These are phyloP conservation scores for Rhamnusium bicolor DNA, from an alignment of 2,888 invertebrate genomes.

Conservation along the genomic window DNA sequence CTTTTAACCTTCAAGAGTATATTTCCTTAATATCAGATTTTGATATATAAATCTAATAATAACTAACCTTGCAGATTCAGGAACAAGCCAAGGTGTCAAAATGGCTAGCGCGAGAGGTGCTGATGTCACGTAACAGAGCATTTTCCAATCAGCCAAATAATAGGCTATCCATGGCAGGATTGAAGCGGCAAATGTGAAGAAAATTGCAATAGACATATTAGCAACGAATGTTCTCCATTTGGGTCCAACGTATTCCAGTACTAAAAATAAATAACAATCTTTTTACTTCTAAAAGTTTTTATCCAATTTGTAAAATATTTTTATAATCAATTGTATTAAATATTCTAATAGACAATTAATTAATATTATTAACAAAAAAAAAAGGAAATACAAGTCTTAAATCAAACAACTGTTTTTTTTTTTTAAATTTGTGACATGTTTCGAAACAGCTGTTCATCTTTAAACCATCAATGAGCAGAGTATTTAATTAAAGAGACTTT, in stretches of 20 bases:
- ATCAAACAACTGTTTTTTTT: too few relatives aligned
- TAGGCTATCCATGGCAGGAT: slow-evolving; percentile 89
- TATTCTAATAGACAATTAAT: too few relatives aligned
- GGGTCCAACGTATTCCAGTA: slow-evolving; percentile 90
- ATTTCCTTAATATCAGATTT: too few relatives aligned
- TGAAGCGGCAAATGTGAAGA: slow-evolving; percentile 88
- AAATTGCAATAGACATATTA: slow-evolving; percentile 92
- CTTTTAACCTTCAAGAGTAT: too few relatives aligned
- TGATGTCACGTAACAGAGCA: slow-evolving; percentile 85
- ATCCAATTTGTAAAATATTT: too few relatives aligned
- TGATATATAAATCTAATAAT: not conserved
- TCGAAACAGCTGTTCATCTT: too few relatives aligned
- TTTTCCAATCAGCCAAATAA: slow-evolving; percentile 85
- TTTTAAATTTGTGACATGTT: too few relatives aligned
- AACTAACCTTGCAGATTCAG: slow-evolving; percentile 86
- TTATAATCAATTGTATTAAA: too few relatives aligned
- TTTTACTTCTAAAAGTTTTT: not conserved
- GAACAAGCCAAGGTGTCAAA: slow-evolving; percentile 84
- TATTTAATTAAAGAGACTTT: too few relatives aligned
- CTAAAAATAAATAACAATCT: slow-evolving; percentile 71
- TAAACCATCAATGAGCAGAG: too few relatives aligned
- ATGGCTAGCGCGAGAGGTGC: slow-evolving; percentile 81
- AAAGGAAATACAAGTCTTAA: too few relatives aligned
- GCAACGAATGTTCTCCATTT: slow-evolving; percentile 93
- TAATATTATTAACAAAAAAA: too few relatives aligned